Evolutionary conservation across 2,797 vertebrate genomes (phyloP).

Genomic region (Centropyge bicolor): DNA sequence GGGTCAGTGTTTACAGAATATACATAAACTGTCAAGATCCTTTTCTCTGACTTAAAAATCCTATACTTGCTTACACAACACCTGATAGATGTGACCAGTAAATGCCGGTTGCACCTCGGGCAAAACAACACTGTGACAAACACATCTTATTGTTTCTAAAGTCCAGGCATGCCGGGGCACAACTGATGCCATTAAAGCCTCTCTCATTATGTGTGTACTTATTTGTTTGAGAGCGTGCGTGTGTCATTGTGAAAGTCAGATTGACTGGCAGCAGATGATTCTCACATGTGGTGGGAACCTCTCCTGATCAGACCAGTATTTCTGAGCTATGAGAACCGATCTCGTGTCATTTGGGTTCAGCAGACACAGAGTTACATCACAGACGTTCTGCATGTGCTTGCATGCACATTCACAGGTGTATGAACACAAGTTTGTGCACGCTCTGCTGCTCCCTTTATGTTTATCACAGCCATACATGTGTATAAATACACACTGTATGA

Average conservation of each 20-base stretch:
- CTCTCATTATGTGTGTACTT: not conserved
- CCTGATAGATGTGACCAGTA: not conserved
- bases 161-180: slow-evolving; percentile 50
- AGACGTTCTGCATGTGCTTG: not conserved
- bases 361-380: not conserved
- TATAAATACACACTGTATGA: not conserved
- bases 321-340: slow-evolving; percentile 23
- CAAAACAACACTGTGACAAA: not conserved
- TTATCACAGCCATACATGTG: not conserved
- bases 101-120: slow-evolving; percentile 29
- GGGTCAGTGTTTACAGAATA: not conserved
- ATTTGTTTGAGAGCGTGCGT: not conserved
- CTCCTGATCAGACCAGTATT: slow-evolving; percentile 23
- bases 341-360: not conserved
- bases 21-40: not conserved
- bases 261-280: slow-evolving; percentile 8
- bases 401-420: not conserved
- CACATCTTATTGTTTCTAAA: slow-evolving; percentile 9
- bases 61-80: not conserved
- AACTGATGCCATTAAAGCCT: slow-evolving; percentile 30
- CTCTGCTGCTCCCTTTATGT: not conserved
- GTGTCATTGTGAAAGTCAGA: slow-evolving; percentile 13
- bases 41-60: not conserved
- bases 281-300: slow-evolving; percentile 45
- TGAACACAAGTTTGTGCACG: not conserved